These are phyloP conservation scores for Aphidoletes aphidimyza DNA, from an alignment of 2,888 invertebrate genomes.

Conservation along the genomic window DNA sequence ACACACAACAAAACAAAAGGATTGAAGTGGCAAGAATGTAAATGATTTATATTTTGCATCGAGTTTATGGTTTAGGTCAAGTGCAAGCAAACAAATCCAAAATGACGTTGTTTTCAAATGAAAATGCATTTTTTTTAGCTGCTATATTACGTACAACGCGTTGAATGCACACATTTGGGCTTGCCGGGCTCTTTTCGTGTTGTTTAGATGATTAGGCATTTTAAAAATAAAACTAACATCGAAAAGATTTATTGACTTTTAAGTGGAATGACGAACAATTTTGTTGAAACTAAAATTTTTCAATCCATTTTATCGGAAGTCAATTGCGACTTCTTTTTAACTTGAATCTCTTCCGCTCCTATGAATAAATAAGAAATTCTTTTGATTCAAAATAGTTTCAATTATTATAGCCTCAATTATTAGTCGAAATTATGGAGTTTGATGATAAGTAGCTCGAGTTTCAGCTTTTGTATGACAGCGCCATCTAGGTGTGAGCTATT, in stretches of 20 bases:
- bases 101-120: neutral
- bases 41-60: constrained; percentile 44
- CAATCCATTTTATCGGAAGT: neutral
- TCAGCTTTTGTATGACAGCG: neutral
- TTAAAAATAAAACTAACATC: neutral
- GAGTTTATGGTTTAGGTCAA: constrained; percentile 10
- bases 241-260: constrained; percentile 14
- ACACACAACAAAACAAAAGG: constrained; percentile 14
- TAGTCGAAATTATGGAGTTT: neutral
- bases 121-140: constrained; percentile 9
- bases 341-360: too few species aligned
- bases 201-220: constrained; percentile 10
- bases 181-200: too few species aligned
- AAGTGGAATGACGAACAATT: constrained; percentile 14
- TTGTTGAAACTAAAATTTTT: neutral
- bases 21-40: neutral
- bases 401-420: neutral
- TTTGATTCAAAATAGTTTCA: neutral
- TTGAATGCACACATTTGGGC: too few species aligned
- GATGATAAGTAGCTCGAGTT: neutral
- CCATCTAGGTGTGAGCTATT: neutral
- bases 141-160: neutral
- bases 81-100: neutral
- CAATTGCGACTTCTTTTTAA: too few species aligned
- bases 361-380: too few species aligned